These are phyloP conservation scores for Leptinotarsa rubiginosa DNA, from an alignment of 2,888 invertebrate genomes.

Conservation along the genomic window DNA sequence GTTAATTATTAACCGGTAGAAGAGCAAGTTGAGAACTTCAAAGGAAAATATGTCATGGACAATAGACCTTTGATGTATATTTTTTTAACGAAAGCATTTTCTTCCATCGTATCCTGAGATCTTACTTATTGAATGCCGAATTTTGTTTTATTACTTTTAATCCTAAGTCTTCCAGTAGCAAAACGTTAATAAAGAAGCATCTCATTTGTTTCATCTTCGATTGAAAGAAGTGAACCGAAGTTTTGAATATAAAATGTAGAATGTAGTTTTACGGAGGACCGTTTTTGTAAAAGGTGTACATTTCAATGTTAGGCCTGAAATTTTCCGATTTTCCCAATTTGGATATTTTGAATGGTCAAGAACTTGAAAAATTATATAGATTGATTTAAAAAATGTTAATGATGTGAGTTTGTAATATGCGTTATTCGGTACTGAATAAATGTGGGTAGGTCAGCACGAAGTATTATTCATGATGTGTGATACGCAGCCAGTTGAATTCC, in stretches of 20 bases:
- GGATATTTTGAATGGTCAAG: no score
- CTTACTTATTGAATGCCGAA: slow-evolving; percentile 53
- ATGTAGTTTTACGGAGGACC: neutral
- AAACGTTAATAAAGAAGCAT: slow-evolving; percentile 49
- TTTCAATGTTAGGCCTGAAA: no score
- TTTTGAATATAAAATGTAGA: neutral
- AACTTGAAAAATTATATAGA: no score
- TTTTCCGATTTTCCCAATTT: no score
- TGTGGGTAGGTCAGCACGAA: no score
- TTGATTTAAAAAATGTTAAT: no score
- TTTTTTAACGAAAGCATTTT: slow-evolving; percentile 49
- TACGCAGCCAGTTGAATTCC: no score
- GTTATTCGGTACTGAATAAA: no score
- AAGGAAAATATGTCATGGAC: slow-evolving; percentile 64
- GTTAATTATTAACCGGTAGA: slow-evolving; percentile 66
- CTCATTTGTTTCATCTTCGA: slow-evolving; percentile 21
- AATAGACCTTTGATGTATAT: slow-evolving; percentile 63
- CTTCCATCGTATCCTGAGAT: slow-evolving; percentile 39
- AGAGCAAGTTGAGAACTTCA: slow-evolving; percentile 63
- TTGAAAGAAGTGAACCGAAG: slow-evolving; percentile 1
- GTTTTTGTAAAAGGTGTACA: no score
- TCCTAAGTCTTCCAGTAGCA: slow-evolving; percentile 45
- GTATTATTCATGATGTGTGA: no score
- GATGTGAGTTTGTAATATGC: no score
- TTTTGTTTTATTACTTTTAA: slow-evolving; percentile 56